Evolutionary conservation across 2,797 vertebrate genomes (phyloP).

Genomic region (Xenopus petersii): DNA sequence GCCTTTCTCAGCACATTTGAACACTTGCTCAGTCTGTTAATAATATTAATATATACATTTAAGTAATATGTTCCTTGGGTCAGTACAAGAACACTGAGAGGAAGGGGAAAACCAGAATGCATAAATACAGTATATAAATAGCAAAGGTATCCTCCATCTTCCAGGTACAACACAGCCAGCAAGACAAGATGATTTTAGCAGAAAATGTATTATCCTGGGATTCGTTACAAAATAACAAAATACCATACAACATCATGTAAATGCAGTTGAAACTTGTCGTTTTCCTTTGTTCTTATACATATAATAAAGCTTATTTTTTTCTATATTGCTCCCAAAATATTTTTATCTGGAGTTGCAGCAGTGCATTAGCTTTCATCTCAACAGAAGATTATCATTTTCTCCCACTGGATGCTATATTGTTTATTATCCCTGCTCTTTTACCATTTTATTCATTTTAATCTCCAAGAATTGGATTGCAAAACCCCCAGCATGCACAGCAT

Average conservation of each 20-base stretch:
- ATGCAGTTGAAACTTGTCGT: slow-evolving; percentile 26
- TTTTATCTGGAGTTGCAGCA: slow-evolving; percentile 54
- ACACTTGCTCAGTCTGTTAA: too few species aligned
- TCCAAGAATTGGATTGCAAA: slow-evolving; percentile 50
- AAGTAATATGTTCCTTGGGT: too few species aligned
- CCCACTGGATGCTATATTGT: slow-evolving; percentile 46
- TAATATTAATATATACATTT: too few species aligned
- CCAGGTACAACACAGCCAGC: slow-evolving; percentile 47
- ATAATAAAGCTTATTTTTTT: slow-evolving; percentile 52
- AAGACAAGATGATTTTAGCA: slow-evolving; percentile 50
- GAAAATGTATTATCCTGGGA: slow-evolving; percentile 52
- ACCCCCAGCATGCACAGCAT: slow-evolving; percentile 40
- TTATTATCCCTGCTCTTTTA: slow-evolving; percentile 47
- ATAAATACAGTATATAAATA: neutral
- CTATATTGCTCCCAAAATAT: slow-evolving; percentile 49
- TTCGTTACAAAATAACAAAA: slow-evolving; percentile 17
- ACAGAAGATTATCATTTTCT: slow-evolving; percentile 47
- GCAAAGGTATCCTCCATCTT: slow-evolving; percentile 31
- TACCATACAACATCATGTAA: slow-evolving; percentile 24
- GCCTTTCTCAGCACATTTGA: too few species aligned
- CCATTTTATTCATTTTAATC: slow-evolving; percentile 57
- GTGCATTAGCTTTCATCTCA: slow-evolving; percentile 48
- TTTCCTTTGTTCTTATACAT: slow-evolving; percentile 29
- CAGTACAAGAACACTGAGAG: too few species aligned
- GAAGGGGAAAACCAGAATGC: too few species aligned